These are phyloP conservation scores for Eueides isabella DNA, from an alignment of 1,140 invertebrate genomes.

Conservation along the genomic window DNA sequence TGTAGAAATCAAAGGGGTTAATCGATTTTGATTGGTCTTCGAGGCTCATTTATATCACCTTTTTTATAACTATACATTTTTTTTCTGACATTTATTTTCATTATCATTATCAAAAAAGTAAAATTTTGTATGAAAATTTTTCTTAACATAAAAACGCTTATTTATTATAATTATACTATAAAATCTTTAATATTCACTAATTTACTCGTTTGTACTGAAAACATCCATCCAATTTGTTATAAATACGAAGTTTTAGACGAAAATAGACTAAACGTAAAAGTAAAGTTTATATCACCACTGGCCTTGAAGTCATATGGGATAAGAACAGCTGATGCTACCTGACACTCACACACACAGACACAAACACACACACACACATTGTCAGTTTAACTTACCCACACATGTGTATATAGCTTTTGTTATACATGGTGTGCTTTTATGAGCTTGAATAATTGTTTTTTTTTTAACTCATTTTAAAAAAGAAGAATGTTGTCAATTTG, in stretches of 20 bases:
- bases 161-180: too few relatives aligned
- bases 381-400: slow-evolving; percentile 13
- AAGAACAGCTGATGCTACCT: slow-evolving; percentile 75
- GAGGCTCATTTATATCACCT: too few relatives aligned
- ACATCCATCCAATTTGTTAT: neutral
- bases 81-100: too few relatives aligned
- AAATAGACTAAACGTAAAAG: slow-evolving; percentile 12
- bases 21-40: too few relatives aligned
- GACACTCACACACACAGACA: slow-evolving; percentile 45
- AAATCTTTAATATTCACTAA: neutral
- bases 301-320: slow-evolving; percentile 74
- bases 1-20: too few relatives aligned
- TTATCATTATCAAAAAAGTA: too few relatives aligned
- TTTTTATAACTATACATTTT: too few relatives aligned
- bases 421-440: slow-evolving; percentile 13
- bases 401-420: neutral
- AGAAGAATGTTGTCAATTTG: too few relatives aligned
- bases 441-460: neutral
- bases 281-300: slow-evolving; percentile 25
- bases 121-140: too few relatives aligned
- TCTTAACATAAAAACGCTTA: too few relatives aligned
- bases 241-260: neutral
- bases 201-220: neutral
- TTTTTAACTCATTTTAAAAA: neutral
- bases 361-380: slow-evolving; percentile 23